phyloP scores from a whole-genome alignment of 2,797 vertebrate genomes.

The Coendou prehensilis region DNA sequence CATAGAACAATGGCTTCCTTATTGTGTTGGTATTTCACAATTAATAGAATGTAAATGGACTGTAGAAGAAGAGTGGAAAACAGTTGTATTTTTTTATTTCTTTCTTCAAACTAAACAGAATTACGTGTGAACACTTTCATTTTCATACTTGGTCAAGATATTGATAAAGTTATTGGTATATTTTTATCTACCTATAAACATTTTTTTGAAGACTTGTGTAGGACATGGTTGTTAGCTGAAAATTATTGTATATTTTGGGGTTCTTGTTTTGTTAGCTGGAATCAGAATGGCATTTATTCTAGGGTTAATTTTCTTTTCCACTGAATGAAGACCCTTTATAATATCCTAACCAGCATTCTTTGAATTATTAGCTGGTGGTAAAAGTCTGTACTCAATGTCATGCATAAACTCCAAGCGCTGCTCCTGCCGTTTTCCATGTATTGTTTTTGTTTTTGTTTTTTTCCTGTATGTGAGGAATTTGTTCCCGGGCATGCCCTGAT shows the following conservation, averaged over 20 bases:
- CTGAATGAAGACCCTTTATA: neutral
- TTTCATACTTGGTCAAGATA: neutral
- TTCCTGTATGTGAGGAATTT: neutral
- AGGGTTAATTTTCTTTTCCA: neutral
- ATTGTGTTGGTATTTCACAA: neutral
- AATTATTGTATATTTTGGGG: neutral
- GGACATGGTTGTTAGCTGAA: neutral
- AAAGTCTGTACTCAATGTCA: neutral
- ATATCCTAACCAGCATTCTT: neutral
- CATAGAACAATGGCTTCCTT: constrained; percentile 5
- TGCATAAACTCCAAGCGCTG: neutral
- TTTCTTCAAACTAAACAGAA: neutral
- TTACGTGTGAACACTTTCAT: neutral
- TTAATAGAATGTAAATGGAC: neutral
- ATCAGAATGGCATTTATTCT: neutral
- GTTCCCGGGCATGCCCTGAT: neutral
- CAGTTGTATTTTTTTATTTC: neutral
- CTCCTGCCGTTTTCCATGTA: neutral
- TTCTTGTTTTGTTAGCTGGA: neutral
- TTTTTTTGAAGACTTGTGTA: neutral
- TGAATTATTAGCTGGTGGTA: neutral
- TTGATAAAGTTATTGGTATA: neutral
- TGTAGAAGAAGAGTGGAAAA: neutral
- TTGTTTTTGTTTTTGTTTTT: neutral
- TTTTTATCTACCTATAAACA: neutral